Conservation (phyloP, 2,797 vertebrate species). For the Chloroceryle inda region DNA sequence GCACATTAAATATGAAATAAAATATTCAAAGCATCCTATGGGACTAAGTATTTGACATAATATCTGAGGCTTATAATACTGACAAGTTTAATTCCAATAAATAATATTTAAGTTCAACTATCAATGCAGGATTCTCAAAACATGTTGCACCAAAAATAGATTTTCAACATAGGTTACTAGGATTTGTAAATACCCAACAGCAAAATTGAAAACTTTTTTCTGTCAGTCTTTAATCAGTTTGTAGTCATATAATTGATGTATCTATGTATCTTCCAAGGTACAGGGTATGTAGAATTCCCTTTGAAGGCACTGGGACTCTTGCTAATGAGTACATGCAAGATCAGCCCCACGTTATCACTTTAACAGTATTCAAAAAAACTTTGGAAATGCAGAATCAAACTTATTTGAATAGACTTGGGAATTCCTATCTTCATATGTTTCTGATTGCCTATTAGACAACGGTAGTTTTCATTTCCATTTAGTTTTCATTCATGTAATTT, state of each 20-base stretch:
- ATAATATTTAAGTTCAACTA: conserved; percentile 18
- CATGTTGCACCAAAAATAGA: neutral
- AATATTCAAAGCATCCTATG: neutral
- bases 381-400: neutral
- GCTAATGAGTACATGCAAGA: neutral
- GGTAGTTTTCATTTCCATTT: conserved; percentile 63
- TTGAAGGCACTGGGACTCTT: neutral
- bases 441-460: conserved; percentile 39
- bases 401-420: neutral
- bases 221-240: neutral
- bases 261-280: neutral
- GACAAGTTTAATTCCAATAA: neutral
- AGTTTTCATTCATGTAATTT: conserved; percentile 70
- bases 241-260: neutral
- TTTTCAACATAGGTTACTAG: neutral
- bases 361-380: neutral
- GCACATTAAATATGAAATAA: neutral
- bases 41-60: neutral
- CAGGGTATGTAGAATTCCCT: neutral
- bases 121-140: neutral
- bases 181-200: neutral
- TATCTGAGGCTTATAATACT: neutral
- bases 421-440: neutral
- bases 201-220: neutral
- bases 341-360: neutral